phyloP scores from a whole-genome alignment of 2,113 vertebrate genomes.

The Carassius gibelio region DNA sequence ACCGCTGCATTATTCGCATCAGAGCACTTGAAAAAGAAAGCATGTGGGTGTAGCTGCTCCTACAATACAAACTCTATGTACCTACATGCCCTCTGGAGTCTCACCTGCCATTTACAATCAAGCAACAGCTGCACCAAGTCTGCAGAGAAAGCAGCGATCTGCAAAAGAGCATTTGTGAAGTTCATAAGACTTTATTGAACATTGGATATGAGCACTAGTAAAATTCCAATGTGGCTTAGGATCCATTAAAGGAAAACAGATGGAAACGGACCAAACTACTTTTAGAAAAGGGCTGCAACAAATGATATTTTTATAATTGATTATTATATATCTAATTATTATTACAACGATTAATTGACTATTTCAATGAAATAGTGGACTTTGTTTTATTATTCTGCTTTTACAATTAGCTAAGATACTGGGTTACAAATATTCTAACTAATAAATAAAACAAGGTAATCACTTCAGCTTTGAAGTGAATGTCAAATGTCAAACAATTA shows the following conservation, averaged over 20 bases:
- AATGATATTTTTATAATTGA: too few species aligned
- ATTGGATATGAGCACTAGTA: background rate
- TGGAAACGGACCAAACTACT: too few species aligned
- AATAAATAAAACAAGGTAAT: too few species aligned
- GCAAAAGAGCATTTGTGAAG: background rate
- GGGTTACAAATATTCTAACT: too few species aligned
- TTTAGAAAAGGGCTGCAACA: too few species aligned
- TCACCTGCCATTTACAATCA: constrained; percentile 15
- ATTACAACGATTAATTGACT: too few species aligned
- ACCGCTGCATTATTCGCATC: constrained; percentile 40
- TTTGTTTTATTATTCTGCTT: too few species aligned
- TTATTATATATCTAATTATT: too few species aligned
- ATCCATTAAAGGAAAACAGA: background rate
- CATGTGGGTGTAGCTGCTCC: constrained; percentile 20
- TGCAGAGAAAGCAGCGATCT: background rate
- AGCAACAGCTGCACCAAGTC: background rate
- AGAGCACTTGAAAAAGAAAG: constrained; percentile 19
- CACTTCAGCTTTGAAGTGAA: too few species aligned
- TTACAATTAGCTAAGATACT: too few species aligned
- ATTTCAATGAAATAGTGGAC: too few species aligned
- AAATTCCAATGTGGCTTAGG: background rate
- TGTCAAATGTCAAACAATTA: too few species aligned
- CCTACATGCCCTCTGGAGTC: constrained; percentile 22
- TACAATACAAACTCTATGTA: constrained; percentile 29
- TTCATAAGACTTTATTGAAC: background rate